A percentile compares a stretch with the other conserved stretches of the same genome.
Evolutionary conservation across 2,113 vertebrate species (phyloP).

Genomic region (Morone chrysops): DNA sequence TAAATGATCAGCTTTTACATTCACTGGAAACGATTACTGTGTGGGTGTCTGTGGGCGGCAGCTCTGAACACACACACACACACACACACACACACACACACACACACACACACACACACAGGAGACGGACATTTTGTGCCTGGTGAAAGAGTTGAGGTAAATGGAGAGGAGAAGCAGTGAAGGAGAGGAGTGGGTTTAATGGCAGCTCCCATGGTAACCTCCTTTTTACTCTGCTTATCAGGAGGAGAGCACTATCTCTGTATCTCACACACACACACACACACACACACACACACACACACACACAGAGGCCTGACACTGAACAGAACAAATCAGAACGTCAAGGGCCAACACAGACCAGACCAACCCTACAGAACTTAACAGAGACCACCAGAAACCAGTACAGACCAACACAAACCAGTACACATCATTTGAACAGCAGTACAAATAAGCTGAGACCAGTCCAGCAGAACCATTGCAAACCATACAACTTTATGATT

Average conservation of each 20-base stretch:
- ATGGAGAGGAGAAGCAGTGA: slow-evolving; percentile 20
- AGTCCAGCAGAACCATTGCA: background rate
- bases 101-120: too few relatives aligned
- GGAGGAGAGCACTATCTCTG: slow-evolving; percentile 6
- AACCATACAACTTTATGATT: background rate
- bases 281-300: background rate
- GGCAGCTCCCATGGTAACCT: slow-evolving; percentile 51
- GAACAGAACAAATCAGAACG: slow-evolving; percentile 31
- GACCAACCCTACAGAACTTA: background rate
- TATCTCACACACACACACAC: too few relatives aligned
- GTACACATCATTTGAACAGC: background rate
- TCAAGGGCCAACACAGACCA: background rate
- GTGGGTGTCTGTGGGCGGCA: slow-evolving; percentile 16
- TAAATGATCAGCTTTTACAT: background rate
- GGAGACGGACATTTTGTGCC: slow-evolving; percentile 23
- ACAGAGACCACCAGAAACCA: background rate
- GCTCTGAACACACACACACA: background rate
- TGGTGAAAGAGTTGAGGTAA: slow-evolving; percentile 16
- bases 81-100: too few relatives aligned
- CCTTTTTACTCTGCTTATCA: slow-evolving; percentile 33
- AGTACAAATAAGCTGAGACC: background rate
- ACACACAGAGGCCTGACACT: slow-evolving; percentile 7
- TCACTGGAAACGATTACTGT: background rate
- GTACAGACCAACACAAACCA: slow-evolving; percentile 1
- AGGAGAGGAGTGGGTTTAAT: slow-evolving; percentile 37